Conservation (phyloP, 2,888 invertebrate genomes). For the Tortrix viridana region DNA sequence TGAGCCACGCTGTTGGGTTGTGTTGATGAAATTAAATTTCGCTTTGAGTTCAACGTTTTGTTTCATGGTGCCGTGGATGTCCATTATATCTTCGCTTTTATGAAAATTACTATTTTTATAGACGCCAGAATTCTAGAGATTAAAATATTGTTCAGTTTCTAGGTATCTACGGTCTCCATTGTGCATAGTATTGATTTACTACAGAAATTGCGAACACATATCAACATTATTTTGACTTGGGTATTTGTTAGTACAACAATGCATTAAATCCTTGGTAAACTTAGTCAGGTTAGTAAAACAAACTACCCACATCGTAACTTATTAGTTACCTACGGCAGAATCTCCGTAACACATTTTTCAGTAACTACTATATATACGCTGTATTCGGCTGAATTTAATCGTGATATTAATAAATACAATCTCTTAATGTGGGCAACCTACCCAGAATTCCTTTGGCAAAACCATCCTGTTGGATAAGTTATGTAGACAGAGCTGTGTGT, state of each 20-base stretch:
- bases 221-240: no score
- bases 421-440: constrained; percentile 1
- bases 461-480: constrained; percentile 30
- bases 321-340: no score
- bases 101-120: constrained; percentile 55
- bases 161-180: no score
- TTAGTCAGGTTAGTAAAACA: no score
- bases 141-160: not conserved
- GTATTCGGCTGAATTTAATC: not conserved
- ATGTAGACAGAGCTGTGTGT: constrained; percentile 30
- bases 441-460: constrained; percentile 1
- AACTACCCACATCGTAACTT: no score
- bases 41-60: constrained; percentile 68
- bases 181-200: no score
- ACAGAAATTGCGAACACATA: no score
- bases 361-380: no score
- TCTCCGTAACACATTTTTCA: no score
- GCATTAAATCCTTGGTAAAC: no score
- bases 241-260: no score
- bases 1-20: constrained; percentile 65
- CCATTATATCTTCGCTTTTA: constrained; percentile 50
- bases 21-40: constrained; percentile 78
- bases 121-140: constrained; percentile 33
- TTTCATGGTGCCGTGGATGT: constrained; percentile 42
- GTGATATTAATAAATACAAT: not conserved